Evolutionary conservation across 2,113 vertebrate genomes (phyloP), one percentile per base, ranked within the genome.

Genomic region (Tachysurus fulvidraco): DNA sequence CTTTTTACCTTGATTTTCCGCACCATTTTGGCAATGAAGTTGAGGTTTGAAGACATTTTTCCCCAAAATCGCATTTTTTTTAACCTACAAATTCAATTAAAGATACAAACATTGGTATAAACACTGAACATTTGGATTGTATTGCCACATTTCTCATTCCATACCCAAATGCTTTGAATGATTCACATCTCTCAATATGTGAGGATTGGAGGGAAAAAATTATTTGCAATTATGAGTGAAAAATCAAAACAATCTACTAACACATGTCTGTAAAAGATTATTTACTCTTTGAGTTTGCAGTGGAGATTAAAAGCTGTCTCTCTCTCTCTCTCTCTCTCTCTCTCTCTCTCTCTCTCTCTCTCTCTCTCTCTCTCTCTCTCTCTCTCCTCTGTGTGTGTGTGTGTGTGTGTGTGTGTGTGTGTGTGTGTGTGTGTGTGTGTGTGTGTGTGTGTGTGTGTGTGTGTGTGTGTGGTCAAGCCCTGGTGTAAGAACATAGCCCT

Each of bases 291-390:
- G 12, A 5, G 71, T 12, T 76, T n/a, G 30, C 28, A 71, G 5
- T 71, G 67, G 1, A 1, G 41, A 41, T 1, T 41, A 5, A 30
- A 67, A 14, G 25, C 60, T 67, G 64, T 6, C 13, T 67, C 2
- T 36, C 36, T 36, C 36, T 36, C 36, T 2, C 36, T 36, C 36
- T 36, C 36, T 36, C 36, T 36, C 36, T 36, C 36, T 36, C 36
- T 36, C 36, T 36, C 12, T 67, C 3, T 67, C 4, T 67, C 9
- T 12, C 25, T 60, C 54, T 62, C 57, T 62, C 30, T 25, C 57
- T 81, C n/a, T 73, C 74, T 84, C 64, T 79, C 28, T 83, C 41
- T 86, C 64, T 62, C 54, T 86, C 46, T 77, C 23, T 77, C 11
- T 52, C n/a, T n/a, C n/a, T n/a, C n/a, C n/a, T n/a, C n/a, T n/a